These are phyloP conservation scores for Pterostichus madidus DNA, from an alignment of 2,888 invertebrate genomes.

Conservation along the genomic window DNA sequence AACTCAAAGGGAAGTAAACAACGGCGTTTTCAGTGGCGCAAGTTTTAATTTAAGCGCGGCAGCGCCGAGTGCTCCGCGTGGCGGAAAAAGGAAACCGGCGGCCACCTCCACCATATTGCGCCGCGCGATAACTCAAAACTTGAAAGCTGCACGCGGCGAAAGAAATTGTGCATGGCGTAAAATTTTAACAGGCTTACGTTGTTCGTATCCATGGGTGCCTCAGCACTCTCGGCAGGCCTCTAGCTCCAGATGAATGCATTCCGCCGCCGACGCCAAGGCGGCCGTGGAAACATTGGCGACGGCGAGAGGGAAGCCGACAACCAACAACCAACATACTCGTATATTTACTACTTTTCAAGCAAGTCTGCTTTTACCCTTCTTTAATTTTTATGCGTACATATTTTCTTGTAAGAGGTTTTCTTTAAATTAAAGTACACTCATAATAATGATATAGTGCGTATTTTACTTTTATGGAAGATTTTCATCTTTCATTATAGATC, in stretches of 20 bases:
- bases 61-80: conserved; percentile 20
- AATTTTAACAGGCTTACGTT: conserved; percentile 69
- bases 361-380: background rate
- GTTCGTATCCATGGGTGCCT: conserved; percentile 64
- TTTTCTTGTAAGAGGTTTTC: conserved; percentile 27
- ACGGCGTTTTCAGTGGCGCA: conserved; percentile 66
- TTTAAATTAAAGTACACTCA: conserved; percentile 12
- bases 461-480: too few species aligned
- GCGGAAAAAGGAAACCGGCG: conserved; percentile 56
- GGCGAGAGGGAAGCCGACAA: background rate
- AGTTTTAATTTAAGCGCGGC: conserved; percentile 68
- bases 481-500: background rate
- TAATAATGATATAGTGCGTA: too few species aligned
- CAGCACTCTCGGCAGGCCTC: conserved; percentile 37
- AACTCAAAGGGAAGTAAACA: conserved; percentile 68
- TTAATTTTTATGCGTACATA: conserved; percentile 54
- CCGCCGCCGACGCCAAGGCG: too few species aligned
- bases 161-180: conserved; percentile 70
- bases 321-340: conserved; percentile 6
- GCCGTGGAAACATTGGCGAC: too few species aligned
- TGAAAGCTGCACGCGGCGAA: conserved; percentile 69
- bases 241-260: conserved; percentile 53
- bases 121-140: conserved; percentile 67
- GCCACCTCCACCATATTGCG: conserved; percentile 41
- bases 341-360: conserved; percentile 58